phyloP scores from a whole-genome alignment of 2,888 invertebrate species.

The Tetheella fluctuosa region DNA sequence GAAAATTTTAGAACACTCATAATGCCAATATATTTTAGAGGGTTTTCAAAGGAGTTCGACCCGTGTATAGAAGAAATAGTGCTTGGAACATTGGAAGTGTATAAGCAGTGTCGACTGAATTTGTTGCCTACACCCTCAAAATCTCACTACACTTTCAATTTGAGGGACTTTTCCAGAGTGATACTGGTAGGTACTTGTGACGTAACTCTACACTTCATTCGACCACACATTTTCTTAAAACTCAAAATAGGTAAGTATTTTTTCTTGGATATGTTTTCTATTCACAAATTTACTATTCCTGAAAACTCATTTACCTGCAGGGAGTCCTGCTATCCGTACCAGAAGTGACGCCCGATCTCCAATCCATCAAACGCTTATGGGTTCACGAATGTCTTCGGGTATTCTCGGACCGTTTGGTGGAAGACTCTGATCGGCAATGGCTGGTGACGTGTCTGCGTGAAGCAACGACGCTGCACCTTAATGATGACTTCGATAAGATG shows the following conservation, averaged over 20 bases:
- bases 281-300: background rate
- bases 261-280: background rate
- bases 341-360: conserved; percentile 93
- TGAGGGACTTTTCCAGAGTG: conserved; percentile 96
- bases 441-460: conserved; percentile 88
- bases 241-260: too few relatives aligned
- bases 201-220: background rate
- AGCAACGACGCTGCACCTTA: conserved; percentile 84
- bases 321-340: conserved; percentile 96
- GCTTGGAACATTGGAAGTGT: conserved; percentile 92
- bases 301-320: conserved; percentile 64
- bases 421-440: conserved; percentile 93
- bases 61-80: conserved; percentile 96
- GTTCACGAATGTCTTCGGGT: conserved; percentile 96
- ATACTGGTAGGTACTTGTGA: conserved; percentile 87
- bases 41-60: conserved; percentile 97
- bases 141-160: conserved; percentile 97
- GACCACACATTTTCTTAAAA: too few relatives aligned
- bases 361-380: conserved; percentile 96
- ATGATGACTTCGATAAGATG: conserved; percentile 88
- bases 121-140: conserved; percentile 96
- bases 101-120: conserved; percentile 91
- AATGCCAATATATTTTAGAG: conserved; percentile 80
- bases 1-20: too few relatives aligned
- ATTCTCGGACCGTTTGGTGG: conserved; percentile 95